A percentile compares a stretch with the other conserved stretches of the same genome.
These are phyloP conservation scores for Perca flavescens DNA, from an alignment of 2,113 vertebrate genomes.

Conservation along the genomic window DNA sequence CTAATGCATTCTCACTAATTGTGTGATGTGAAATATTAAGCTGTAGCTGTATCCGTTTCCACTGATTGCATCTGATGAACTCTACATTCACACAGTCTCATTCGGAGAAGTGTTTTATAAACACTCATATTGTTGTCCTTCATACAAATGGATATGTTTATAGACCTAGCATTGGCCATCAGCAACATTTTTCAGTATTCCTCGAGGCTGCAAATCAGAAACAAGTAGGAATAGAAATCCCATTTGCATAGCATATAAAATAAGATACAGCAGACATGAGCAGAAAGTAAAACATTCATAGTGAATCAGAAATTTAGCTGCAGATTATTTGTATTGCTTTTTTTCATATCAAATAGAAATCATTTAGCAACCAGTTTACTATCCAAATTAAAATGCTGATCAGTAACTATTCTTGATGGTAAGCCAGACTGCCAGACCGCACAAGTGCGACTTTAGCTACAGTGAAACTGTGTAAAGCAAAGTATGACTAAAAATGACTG, in stretches of 20 bases:
- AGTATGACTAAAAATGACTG: not conserved
- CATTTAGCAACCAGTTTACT: not conserved
- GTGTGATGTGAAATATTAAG: not conserved
- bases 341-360: constrained; percentile 17
- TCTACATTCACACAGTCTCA: not conserved
- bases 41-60: not conserved
- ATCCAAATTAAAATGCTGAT: not conserved
- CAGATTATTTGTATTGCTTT: constrained; percentile 16
- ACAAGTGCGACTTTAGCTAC: not conserved
- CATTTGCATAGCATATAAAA: constrained; percentile 34
- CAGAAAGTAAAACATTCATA: constrained; percentile 3
- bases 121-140: constrained; percentile 28
- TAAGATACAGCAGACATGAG: constrained; percentile 20
- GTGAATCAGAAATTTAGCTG: constrained; percentile 3
- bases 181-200: constrained; percentile 30
- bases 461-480: not conserved
- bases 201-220: constrained; percentile 29
- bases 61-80: constrained; percentile 31
- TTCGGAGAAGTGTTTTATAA: not conserved
- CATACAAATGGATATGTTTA: constrained; percentile 21
- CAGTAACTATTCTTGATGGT: not conserved
- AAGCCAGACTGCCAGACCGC: not conserved
- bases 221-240: constrained; percentile 23
- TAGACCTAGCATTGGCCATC: not conserved
- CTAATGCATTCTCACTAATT: not conserved